phyloP scores from a whole-genome alignment of 2,113 vertebrate genomes.

The Neogobius melanostomus region DNA sequence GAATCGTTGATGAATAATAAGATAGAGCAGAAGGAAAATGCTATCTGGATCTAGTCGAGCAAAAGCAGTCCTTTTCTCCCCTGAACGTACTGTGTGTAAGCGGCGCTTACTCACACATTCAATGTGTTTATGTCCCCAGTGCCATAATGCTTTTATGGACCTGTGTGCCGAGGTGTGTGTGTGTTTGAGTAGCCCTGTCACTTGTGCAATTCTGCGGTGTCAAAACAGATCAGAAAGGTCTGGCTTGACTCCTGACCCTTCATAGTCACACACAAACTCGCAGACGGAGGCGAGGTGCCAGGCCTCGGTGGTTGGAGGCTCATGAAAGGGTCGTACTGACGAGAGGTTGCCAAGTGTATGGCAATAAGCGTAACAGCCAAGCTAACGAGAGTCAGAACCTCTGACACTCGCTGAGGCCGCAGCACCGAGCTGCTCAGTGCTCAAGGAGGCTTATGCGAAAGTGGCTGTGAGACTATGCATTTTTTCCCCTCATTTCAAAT shows the following conservation, averaged over 20 bases:
- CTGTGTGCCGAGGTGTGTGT: slow-evolving; percentile 36
- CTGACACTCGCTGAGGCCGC: slow-evolving; percentile 52
- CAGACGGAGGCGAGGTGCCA: slow-evolving; percentile 68
- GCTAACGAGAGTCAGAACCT: slow-evolving; percentile 73
- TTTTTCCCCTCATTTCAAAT: slow-evolving; percentile 1
- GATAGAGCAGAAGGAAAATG: slow-evolving; percentile 66
- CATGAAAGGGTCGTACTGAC: slow-evolving; percentile 74
- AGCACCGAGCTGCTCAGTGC: slow-evolving; percentile 24
- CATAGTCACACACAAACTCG: slow-evolving; percentile 31
- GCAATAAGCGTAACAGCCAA: slow-evolving; percentile 69
- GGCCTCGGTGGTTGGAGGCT: slow-evolving; percentile 75
- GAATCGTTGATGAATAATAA: slow-evolving; percentile 70
- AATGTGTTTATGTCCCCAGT: slow-evolving; percentile 68
- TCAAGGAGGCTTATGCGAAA: slow-evolving; percentile 14
- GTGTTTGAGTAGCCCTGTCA: slow-evolving; percentile 76
- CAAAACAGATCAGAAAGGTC: slow-evolving; percentile 80
- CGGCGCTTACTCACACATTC: slow-evolving; percentile 64
- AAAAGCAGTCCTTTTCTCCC: slow-evolving; percentile 58
- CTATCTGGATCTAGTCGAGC: slow-evolving; percentile 66
- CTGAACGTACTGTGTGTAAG: slow-evolving; percentile 68
- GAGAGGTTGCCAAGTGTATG: slow-evolving; percentile 75
- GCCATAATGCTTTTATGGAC: slow-evolving; percentile 63
- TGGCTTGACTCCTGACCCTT: slow-evolving; percentile 69
- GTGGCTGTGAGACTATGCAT: background rate
- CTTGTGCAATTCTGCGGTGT: slow-evolving; percentile 75